These are phyloP conservation scores for Semotilus atromaculatus DNA, from an alignment of 2,797 vertebrate species.

Conservation along the genomic window DNA sequence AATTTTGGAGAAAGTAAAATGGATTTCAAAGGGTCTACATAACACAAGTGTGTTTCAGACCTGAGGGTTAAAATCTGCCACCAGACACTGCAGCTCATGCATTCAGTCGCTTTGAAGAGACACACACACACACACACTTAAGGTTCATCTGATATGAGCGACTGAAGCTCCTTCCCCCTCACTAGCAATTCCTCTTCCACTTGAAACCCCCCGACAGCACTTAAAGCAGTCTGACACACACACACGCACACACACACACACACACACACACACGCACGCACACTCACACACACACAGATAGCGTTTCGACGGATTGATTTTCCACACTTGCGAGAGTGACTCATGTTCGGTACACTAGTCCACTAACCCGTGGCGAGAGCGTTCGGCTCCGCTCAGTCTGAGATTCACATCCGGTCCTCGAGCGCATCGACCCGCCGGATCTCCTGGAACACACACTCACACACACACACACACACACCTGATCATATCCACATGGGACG, in stretches of 20 bases:
- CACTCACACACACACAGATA: not conserved
- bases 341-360: too few species aligned
- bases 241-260: not conserved
- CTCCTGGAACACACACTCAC: slow-evolving; percentile 11
- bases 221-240: not conserved
- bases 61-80: not conserved
- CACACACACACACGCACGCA: not conserved
- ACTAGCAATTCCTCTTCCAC: slow-evolving; percentile 43
- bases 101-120: not conserved
- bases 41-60: not conserved
- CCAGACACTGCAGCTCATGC: not conserved
- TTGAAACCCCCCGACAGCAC: slow-evolving; percentile 3
- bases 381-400: slow-evolving; percentile 43
- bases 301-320: slow-evolving; percentile 66
- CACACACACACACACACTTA: not conserved
- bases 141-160: slow-evolving; percentile 48
- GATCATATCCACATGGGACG: not conserved
- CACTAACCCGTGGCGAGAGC: slow-evolving; percentile 53
- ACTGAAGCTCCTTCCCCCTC: slow-evolving; percentile 43
- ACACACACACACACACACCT: not conserved
- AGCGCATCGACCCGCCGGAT: slow-evolving; percentile 66
- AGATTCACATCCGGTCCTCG: slow-evolving; percentile 55
- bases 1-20: not conserved
- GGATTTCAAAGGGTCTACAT: not conserved
- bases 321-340: not conserved